Evolutionary conservation across 2,113 vertebrate species (phyloP).

Genomic region (Sigmodon hispidus): DNA sequence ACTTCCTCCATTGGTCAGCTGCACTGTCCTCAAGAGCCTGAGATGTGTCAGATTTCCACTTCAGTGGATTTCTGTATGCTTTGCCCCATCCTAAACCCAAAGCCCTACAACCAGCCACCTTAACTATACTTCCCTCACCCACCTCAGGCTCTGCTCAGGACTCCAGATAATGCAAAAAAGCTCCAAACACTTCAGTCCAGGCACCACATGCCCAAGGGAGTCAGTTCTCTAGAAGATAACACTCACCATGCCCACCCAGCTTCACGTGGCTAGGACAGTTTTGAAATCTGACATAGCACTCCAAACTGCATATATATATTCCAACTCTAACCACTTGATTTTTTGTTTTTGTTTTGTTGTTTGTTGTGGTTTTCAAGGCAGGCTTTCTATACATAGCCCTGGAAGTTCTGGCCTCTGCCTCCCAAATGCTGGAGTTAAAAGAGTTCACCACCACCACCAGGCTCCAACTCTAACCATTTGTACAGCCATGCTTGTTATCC

Average conservation of each 20-base stretch:
- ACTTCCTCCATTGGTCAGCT: neutral
- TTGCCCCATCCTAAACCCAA: neutral
- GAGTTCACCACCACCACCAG: neutral
- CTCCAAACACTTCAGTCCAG: neutral
- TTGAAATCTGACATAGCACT: neutral
- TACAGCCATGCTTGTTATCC: too few species aligned
- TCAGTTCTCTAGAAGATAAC: neutral
- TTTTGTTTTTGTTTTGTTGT: neutral
- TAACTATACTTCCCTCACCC: too few species aligned
- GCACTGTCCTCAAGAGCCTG: neutral
- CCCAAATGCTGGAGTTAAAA: neutral
- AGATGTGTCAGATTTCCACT: neutral
- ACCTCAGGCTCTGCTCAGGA: neutral
- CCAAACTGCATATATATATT: neutral
- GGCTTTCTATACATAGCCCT: neutral
- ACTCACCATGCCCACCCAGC: neutral
- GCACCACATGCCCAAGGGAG: neutral
- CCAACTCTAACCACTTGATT: neutral
- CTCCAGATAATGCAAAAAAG: neutral
- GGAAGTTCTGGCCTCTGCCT: neutral
- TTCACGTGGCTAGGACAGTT: too few species aligned
- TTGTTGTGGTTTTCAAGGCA: neutral
- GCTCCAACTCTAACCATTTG: neutral
- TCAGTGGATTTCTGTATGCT: neutral
- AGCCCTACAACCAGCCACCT: neutral